Evolutionary conservation across 2,113 vertebrate species (phyloP).

Genomic region (Corythaixoides concolor): DNA sequence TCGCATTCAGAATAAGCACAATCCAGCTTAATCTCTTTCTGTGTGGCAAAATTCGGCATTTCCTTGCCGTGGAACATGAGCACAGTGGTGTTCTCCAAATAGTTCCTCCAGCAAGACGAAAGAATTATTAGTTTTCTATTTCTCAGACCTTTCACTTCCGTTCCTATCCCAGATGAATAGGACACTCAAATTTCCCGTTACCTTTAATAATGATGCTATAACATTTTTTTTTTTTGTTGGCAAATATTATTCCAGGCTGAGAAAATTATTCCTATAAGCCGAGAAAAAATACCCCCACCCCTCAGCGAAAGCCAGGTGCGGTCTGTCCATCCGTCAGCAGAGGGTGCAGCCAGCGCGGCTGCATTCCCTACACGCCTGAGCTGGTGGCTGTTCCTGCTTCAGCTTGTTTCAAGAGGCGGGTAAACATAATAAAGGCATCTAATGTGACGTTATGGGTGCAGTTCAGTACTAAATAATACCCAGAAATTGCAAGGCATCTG

Average conservation of each 20-base stretch:
- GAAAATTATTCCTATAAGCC: neutral
- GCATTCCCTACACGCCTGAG: neutral
- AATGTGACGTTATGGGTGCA: rapidly evolving
- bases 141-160: neutral
- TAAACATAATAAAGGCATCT: neutral
- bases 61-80: neutral
- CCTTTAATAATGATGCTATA: neutral
- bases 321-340: conserved; percentile 38
- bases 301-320: neutral
- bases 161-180: neutral
- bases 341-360: conserved; percentile 53
- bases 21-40: neutral
- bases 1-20: neutral
- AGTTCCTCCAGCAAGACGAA: neutral
- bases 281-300: too few relatives aligned
- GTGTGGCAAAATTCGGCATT: neutral
- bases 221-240: neutral
- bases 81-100: neutral
- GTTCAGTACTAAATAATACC: neutral
- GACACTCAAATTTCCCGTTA: neutral
- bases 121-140: neutral
- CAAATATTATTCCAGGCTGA: neutral
- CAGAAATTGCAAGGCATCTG: neutral
- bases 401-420: neutral
- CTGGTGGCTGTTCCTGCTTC: neutral